Evolutionary conservation across 2,888 invertebrate species (phyloP).

Genomic region (Boloria selene): DNA sequence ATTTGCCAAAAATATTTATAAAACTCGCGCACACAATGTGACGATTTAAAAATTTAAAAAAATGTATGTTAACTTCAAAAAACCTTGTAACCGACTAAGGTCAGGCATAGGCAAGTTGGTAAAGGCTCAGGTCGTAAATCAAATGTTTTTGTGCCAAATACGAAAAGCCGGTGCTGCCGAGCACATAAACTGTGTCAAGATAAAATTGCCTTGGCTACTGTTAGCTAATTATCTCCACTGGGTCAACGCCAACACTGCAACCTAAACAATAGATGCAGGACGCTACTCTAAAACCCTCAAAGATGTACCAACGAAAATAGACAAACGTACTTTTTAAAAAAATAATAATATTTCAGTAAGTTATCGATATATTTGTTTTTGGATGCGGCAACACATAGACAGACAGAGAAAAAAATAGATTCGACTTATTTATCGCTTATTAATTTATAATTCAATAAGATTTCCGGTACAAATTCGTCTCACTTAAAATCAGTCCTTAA

Average conservation of each 20-base stretch:
- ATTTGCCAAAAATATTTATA: too few relatives aligned
- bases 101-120: conserved; percentile 38
- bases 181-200: conserved; percentile 33
- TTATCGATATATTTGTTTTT: too few relatives aligned
- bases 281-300: conserved; percentile 7
- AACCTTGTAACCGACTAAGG: not conserved
- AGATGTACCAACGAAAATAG: not conserved
- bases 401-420: too few relatives aligned
- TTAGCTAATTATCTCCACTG: conserved; percentile 41
- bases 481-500: too few relatives aligned
- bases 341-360: too few relatives aligned
- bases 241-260: conserved; percentile 41
- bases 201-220: conserved; percentile 37
- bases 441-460: too few relatives aligned
- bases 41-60: not conserved
- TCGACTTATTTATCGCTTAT: too few relatives aligned
- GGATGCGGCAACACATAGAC: too few relatives aligned
- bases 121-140: conserved; percentile 42
- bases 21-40: not conserved
- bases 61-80: not conserved
- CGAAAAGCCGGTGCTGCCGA: conserved; percentile 30
- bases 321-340: not conserved
- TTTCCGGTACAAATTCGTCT: too few relatives aligned
- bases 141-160: conserved; percentile 33
- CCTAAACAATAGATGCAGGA: conserved; percentile 29